phyloP scores from a whole-genome alignment of 2,888 invertebrate species.

The Dorcus parallelipipedus region DNA sequence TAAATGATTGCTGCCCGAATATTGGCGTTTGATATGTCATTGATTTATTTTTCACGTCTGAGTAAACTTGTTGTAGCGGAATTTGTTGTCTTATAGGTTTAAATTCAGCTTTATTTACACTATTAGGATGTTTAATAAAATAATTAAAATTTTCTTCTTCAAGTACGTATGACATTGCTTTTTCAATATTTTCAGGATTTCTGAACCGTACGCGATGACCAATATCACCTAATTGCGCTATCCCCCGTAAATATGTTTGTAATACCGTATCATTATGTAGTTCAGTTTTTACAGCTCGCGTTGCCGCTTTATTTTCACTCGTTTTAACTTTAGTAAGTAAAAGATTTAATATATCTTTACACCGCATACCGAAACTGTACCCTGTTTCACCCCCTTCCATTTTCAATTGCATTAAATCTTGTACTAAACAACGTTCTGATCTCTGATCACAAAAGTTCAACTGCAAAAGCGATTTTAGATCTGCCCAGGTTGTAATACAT shows the following conservation, averaged over 20 bases:
- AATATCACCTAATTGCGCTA: constrained; percentile 5
- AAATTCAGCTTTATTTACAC: no score
- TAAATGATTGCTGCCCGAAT: no score
- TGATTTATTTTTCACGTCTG: no score
- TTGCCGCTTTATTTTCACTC: neutral
- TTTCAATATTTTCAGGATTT: neutral
- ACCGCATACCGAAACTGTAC: neutral
- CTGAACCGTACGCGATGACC: constrained; percentile 3
- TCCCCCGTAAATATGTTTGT: constrained; percentile 2
- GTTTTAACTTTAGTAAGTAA: constrained; percentile 4
- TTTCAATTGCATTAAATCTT: constrained; percentile 5
- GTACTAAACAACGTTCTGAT: constrained; percentile 4
- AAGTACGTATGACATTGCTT: no score
- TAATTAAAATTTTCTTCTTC: no score
- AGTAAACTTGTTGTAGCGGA: no score
- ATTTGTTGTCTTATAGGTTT: no score
- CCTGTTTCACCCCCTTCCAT: constrained; percentile 1
- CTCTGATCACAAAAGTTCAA: constrained; percentile 7
- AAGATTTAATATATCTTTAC: neutral
- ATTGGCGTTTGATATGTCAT: no score
- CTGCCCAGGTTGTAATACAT: neutral
- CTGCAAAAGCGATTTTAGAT: constrained; percentile 1
- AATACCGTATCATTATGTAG: constrained; percentile 1
- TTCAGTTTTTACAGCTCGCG: neutral
- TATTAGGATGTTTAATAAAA: no score